Conservation (phyloP, 1,140 invertebrate genomes). For the Idris sp. region DNA sequence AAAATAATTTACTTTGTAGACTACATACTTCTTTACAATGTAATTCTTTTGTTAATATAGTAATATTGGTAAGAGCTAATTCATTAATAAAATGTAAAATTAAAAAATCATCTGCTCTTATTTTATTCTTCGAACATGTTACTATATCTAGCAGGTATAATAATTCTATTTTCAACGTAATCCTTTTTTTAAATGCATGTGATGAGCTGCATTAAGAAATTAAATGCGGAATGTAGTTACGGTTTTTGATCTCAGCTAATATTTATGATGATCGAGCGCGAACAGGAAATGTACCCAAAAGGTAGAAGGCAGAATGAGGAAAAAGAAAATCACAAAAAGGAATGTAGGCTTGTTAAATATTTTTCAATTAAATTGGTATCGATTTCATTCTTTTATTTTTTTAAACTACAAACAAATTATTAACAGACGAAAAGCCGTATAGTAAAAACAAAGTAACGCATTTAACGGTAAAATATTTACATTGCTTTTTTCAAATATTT, state of each 20-base stretch:
- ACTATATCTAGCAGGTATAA: constrained; percentile 38
- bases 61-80: no score
- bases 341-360: constrained; percentile 67
- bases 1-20: no score
- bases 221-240: constrained; percentile 70
- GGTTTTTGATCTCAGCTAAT: constrained; percentile 65
- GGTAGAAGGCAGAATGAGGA: no score
- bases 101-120: constrained; percentile 42
- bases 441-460: no score
- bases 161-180: constrained; percentile 40
- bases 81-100: constrained; percentile 59
- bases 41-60: no score
- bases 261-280: constrained; percentile 62
- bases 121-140: constrained; percentile 53
- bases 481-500: no score
- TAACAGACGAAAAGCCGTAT: no score
- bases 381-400: constrained; percentile 42
- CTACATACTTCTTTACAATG: no score
- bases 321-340: constrained; percentile 8
- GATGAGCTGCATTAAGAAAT: constrained; percentile 69
- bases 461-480: no score
- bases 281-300: no score
- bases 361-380: constrained; percentile 74
- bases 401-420: constrained; percentile 27
- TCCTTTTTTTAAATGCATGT: constrained; percentile 46